Evolutionary conservation across 2,888 invertebrate species (phyloP).

Genomic region (Phoenoteleia sp.): DNA sequence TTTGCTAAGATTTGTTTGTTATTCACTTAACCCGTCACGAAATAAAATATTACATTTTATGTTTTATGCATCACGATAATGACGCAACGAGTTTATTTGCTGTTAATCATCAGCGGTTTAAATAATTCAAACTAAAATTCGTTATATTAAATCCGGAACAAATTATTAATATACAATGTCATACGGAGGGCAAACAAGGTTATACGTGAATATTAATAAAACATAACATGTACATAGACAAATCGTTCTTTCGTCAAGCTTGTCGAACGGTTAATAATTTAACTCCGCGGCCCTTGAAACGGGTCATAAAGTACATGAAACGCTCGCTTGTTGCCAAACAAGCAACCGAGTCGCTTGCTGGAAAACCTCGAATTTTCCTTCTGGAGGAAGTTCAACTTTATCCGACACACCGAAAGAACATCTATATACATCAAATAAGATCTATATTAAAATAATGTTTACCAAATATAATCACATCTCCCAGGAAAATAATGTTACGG

Average conservation of each 20-base stretch:
- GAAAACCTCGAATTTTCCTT: background rate
- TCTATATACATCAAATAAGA: background rate
- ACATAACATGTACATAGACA: conserved; percentile 22
- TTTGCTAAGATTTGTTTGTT: conserved; percentile 20
- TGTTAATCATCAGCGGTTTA: conserved; percentile 24
- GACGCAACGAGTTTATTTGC: conserved; percentile 37
- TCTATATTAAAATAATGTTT: conserved; percentile 48
- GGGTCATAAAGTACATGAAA: conserved; percentile 28
- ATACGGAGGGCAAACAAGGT: conserved; percentile 19
- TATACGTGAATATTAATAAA: conserved; percentile 38
- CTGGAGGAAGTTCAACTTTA: background rate
- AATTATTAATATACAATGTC: conserved; percentile 41
- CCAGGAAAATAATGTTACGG: conserved; percentile 18
- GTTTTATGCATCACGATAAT: conserved; percentile 34
- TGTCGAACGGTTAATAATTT: conserved; percentile 79
- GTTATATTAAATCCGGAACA: conserved; percentile 6
- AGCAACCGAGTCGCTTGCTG: background rate
- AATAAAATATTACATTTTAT: conserved; percentile 35
- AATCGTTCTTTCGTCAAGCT: conserved; percentile 66
- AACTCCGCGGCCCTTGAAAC: conserved; percentile 66
- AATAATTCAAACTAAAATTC: conserved; percentile 32
- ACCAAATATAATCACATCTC: conserved; percentile 42
- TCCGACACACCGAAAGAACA: conserved; percentile 4
- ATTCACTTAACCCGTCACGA: conserved; percentile 15
- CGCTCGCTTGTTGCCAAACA: conserved; percentile 27